Percentiles rank a stretch among this genome's conserved stretches.
phyloP scores from a whole-genome alignment of 2,797 vertebrate genomes.

The Tokudaia tokunoshimensis region DNA sequence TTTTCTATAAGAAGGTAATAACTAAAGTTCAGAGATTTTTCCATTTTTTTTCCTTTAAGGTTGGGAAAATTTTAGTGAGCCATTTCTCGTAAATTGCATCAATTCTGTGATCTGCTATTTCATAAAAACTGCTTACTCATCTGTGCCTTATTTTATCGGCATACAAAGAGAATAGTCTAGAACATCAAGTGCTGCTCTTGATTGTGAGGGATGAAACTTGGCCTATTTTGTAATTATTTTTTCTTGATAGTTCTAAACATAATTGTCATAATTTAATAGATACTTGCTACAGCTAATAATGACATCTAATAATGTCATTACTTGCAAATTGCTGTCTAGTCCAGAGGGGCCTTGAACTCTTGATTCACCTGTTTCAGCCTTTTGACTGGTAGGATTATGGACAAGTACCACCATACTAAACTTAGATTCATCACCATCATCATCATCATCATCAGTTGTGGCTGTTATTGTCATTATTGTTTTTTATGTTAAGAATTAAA shows the following conservation, averaged over 20 bases:
- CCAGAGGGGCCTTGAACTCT: neutral
- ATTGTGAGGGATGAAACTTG: neutral
- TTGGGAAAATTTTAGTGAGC: neutral
- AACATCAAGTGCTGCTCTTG: neutral
- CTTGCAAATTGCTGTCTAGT: neutral
- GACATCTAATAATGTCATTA: neutral
- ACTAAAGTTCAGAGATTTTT: neutral
- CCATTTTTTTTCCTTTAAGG: neutral
- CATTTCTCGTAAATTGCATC: neutral
- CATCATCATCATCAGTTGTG: neutral
- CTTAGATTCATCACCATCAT: neutral
- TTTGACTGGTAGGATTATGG: neutral
- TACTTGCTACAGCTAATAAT: neutral
- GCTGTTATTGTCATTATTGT: neutral
- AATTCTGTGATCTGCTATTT: neutral
- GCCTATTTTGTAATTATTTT: neutral
- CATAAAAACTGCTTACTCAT: neutral
- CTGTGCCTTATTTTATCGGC: neutral
- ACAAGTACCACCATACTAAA: neutral
- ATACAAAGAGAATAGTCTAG: neutral
- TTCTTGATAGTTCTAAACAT: neutral
- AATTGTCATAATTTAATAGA: neutral
- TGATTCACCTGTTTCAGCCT: neutral
- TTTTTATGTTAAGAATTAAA: neutral
- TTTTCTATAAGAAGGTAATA: neutral